Base-by-base conservation (phyloP, 2,113 vertebrate genomes). In the Ophthalmolycus amberensis region DNA sequence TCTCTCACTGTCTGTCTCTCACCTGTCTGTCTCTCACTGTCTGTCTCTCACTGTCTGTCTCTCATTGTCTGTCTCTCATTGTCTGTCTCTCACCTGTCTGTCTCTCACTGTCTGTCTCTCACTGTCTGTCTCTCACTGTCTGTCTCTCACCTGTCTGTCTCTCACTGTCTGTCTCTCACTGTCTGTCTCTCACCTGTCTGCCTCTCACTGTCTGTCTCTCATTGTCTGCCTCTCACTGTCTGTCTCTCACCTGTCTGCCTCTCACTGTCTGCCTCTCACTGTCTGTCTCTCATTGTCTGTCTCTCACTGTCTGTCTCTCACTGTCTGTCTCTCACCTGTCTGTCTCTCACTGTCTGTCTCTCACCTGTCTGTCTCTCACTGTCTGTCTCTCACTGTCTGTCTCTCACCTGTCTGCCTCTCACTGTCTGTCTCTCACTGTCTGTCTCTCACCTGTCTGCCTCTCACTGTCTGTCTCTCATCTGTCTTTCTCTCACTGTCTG, bases 81-180 rank as follows among this genome's bases (percentile, higher is more conserved):
- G 25, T 25, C n/a, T n/a, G n/a, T n/a, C n/a, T n/a, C n/a, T n/a
- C n/a, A n/a, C n/a, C n/a, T n/a, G 25, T 73, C 27, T 70, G 22
- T 64, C 16, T 37, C 34, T 66, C 62, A 22, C 34, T 56, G 32
- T 3, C 4, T 66, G 25, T 50, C 15, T 58, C 25, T 58, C 34
- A 59, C 12, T 81, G 64, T 65, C 18, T 69, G 63, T 63, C n/a
- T 54, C 11, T 90, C 25, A 25, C 25, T 25, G 25, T 25, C 25
- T 25, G 25, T 25, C 25, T 25, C 25, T 25, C 25, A 25, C 1
- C 1, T 25, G 25, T 73, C 27, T 70, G 22, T 64, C 16, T 37
- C 34, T 66, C 62, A 22, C 34, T 56, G 32, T 3, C 4, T 66
- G 25, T 50, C 15, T 58, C 25, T 58, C 34, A 59, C 12, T 81